phyloP scores from a whole-genome alignment of 1,140 invertebrate species.

The Alviniconcha marisindica region DNA sequence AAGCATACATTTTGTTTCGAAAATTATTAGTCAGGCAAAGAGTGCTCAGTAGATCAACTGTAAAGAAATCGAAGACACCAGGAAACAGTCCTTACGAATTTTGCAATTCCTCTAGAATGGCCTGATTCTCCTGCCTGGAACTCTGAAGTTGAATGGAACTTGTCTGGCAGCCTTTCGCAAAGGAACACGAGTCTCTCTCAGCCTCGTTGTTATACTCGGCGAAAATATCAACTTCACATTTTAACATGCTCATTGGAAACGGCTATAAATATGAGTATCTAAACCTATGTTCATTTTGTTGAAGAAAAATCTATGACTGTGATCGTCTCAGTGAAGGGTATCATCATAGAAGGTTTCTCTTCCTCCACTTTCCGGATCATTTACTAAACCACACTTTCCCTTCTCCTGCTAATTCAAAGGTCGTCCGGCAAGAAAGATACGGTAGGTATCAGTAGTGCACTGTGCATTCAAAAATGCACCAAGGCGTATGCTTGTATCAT shows the following conservation, averaged over 20 bases:
- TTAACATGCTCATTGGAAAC: constrained; percentile 18
- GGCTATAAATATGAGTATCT: too few relatives aligned
- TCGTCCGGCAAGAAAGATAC: too few relatives aligned
- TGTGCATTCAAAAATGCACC: too few relatives aligned
- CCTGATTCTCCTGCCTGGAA: constrained; percentile 8
- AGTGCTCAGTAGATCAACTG: not conserved
- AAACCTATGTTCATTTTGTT: too few relatives aligned
- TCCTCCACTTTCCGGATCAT: too few relatives aligned
- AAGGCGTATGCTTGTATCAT: too few relatives aligned
- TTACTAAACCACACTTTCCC: too few relatives aligned
- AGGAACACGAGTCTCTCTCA: not conserved
- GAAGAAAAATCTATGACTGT: too few relatives aligned
- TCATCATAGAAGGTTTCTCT: too few relatives aligned
- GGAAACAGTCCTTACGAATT: constrained; percentile 35
- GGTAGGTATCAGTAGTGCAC: too few relatives aligned
- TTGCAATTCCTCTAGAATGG: constrained; percentile 35
- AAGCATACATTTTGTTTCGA: not conserved
- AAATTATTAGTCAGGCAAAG: not conserved
- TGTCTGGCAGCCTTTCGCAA: not conserved
- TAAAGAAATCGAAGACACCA: constrained; percentile 8
- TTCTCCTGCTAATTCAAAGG: too few relatives aligned
- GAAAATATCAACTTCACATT: constrained; percentile 1
- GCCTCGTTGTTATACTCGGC: not conserved
- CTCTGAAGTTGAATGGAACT: not conserved
- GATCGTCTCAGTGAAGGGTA: too few relatives aligned